Evolutionary conservation across 1,140 invertebrate species (phyloP).

Genomic region (Saccostrea echinata): DNA sequence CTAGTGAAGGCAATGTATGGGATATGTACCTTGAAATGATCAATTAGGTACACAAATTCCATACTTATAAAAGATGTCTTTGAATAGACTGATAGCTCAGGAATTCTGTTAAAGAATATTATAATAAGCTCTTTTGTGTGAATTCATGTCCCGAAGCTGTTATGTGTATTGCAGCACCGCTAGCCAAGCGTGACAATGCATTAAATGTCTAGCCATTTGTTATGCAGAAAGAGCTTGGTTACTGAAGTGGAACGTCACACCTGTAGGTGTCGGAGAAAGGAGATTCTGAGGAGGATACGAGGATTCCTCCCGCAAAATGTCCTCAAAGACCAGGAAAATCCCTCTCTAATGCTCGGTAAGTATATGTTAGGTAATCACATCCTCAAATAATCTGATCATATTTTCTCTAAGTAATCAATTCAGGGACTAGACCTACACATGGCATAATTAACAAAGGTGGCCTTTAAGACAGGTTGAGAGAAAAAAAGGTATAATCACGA

Average conservation of each 20-base stretch:
- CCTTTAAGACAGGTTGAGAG: background rate
- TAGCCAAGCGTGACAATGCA: constrained; percentile 11
- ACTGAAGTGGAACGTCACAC: constrained; percentile 13
- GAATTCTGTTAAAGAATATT: background rate
- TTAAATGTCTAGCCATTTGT: constrained; percentile 8
- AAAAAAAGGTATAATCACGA: background rate
- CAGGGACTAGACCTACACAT: background rate
- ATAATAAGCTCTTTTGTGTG: background rate
- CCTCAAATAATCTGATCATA: no score
- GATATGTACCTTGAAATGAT: background rate
- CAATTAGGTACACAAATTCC: constrained; percentile 1
- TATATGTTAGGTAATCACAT: background rate
- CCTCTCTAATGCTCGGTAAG: constrained; percentile 24
- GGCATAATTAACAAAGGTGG: background rate
- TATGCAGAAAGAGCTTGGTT: background rate
- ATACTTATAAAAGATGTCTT: background rate
- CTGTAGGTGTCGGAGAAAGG: constrained; percentile 8
- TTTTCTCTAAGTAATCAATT: no score
- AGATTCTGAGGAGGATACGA: background rate
- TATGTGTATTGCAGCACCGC: constrained; percentile 27
- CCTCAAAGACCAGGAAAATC: background rate
- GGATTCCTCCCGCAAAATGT: constrained; percentile 15
- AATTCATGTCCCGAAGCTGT: background rate
- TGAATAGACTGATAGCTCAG: background rate
- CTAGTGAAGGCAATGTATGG: background rate